Conservation (phyloP, 2,888 invertebrate species). For the Agrotis clavis region DNA sequence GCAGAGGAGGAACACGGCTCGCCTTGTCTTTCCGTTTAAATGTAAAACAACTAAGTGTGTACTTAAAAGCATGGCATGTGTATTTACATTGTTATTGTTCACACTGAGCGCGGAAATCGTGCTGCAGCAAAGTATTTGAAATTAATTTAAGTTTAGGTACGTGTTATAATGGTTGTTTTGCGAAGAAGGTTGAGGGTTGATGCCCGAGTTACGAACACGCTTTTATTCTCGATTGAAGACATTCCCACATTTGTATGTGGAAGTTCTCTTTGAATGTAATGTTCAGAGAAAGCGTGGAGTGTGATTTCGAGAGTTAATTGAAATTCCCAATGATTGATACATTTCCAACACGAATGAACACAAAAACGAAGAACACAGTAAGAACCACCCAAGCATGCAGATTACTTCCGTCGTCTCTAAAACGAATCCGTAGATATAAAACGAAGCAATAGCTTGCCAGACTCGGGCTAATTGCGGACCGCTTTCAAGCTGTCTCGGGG, state of each 20-base stretch:
- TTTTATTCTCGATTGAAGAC: conserved; percentile 5
- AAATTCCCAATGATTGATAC: conserved; percentile 8
- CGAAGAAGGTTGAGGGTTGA: conserved; percentile 13
- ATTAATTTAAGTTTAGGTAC: conserved; percentile 56
- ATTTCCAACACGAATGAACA: conserved; percentile 4
- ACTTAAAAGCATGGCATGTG: conserved; percentile 30
- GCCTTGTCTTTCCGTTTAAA: conserved; percentile 54
- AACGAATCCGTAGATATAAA: conserved; percentile 56
- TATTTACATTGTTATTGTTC: conserved; percentile 54
- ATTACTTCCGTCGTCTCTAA: conserved; percentile 51
- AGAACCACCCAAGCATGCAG: conserved; percentile 17
- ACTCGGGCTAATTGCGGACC: conserved; percentile 81
- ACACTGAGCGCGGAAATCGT: conserved; percentile 42
- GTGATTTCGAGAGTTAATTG: neutral
- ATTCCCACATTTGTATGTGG: neutral
- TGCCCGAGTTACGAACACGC: neutral
- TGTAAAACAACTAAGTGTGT: conserved; percentile 49
- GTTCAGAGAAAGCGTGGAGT: neutral
- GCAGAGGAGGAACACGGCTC: conserved; percentile 49
- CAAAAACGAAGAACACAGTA: conserved; percentile 17
- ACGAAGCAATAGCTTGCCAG: conserved; percentile 63
- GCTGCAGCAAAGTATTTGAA: conserved; percentile 49
- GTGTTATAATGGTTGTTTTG: conserved; percentile 24
- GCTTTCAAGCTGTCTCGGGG: conserved; percentile 79
- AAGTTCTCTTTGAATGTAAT: conserved; percentile 13